A percentile compares a stretch with the other conserved stretches of the same genome.
Evolutionary conservation across 2,888 invertebrate genomes (phyloP).

Genomic region (Theodoxus fluviatilis): DNA sequence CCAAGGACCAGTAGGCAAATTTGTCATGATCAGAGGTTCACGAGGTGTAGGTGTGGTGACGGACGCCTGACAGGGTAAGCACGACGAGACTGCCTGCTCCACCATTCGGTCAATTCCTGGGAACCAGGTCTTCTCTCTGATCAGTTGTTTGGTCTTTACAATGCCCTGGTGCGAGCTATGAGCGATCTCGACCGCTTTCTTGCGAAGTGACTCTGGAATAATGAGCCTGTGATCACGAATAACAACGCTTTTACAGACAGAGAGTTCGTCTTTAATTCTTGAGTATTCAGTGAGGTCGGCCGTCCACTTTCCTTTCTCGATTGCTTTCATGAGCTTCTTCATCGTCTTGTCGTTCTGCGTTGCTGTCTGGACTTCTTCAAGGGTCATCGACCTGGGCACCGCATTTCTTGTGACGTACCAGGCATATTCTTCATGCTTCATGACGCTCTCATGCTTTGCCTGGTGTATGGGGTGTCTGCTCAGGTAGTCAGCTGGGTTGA

Average conservation of each 20-base stretch:
- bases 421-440: conserved; percentile 33
- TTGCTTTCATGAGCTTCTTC: conserved; percentile 30
- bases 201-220: conserved; percentile 35
- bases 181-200: conserved; percentile 34
- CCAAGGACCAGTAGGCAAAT: conserved; percentile 23
- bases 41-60: conserved; percentile 18
- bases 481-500: conserved; percentile 41
- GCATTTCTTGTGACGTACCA: conserved; percentile 29
- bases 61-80: conserved; percentile 35
- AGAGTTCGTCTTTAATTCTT: conserved; percentile 31
- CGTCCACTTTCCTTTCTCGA: conserved; percentile 28
- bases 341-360: conserved; percentile 26
- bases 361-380: conserved; percentile 30
- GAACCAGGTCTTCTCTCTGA: conserved; percentile 44
- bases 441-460: conserved; percentile 27
- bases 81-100: conserved; percentile 31
- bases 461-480: conserved; percentile 33
- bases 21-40: conserved; percentile 21
- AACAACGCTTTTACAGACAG: conserved; percentile 27
- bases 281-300: too few species aligned
- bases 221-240: conserved; percentile 31
- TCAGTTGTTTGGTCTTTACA: conserved; percentile 38
- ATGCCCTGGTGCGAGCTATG: conserved; percentile 42
- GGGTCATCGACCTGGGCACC: conserved; percentile 34
- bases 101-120: conserved; percentile 37